Percentiles rank a stretch among this genome's conserved stretches.
phyloP scores from a whole-genome alignment of 2,888 invertebrate genomes.

The Falcaria lacertinaria region DNA sequence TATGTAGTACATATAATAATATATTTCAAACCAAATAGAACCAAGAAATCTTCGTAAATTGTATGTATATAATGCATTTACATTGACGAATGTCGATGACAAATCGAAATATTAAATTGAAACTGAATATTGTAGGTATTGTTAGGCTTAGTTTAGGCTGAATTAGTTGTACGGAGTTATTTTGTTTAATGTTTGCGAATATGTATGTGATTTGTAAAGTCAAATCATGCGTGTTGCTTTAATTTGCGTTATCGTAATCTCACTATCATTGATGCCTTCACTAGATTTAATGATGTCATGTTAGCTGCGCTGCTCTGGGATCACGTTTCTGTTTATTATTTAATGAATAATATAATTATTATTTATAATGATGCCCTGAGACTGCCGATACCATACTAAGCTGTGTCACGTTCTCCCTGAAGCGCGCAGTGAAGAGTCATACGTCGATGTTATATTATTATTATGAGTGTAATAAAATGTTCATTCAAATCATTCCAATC shows the following conservation, averaged over 20 bases:
- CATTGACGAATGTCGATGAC: conserved; percentile 40
- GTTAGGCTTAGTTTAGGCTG: conserved; percentile 68
- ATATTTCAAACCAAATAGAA: conserved; percentile 20
- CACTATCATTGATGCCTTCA: conserved; percentile 68
- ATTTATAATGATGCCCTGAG: not conserved
- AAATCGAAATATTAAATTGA: conserved; percentile 23
- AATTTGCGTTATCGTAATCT: conserved; percentile 46
- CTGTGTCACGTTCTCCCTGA: not conserved
- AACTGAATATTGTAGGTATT: conserved; percentile 46
- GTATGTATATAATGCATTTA: conserved; percentile 74
- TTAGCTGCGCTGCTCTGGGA: conserved; percentile 30
- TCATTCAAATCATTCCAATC: conserved; percentile 74
- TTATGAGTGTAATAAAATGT: conserved; percentile 49
- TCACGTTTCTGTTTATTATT: conserved; percentile 17
- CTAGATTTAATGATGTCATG: conserved; percentile 36
- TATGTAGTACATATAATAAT: too few species aligned
- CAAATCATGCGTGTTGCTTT: conserved; percentile 51
- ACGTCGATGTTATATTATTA: conserved; percentile 10
- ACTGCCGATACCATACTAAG: not conserved
- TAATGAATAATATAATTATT: conserved; percentile 18
- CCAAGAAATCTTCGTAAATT: conserved; percentile 46
- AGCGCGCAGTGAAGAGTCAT: not conserved
- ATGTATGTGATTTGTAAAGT: conserved; percentile 43
- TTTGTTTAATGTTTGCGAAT: conserved; percentile 56
- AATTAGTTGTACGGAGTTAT: conserved; percentile 61